phyloP scores from a whole-genome alignment of 2,888 invertebrate genomes.

The Cotesia congregata region DNA sequence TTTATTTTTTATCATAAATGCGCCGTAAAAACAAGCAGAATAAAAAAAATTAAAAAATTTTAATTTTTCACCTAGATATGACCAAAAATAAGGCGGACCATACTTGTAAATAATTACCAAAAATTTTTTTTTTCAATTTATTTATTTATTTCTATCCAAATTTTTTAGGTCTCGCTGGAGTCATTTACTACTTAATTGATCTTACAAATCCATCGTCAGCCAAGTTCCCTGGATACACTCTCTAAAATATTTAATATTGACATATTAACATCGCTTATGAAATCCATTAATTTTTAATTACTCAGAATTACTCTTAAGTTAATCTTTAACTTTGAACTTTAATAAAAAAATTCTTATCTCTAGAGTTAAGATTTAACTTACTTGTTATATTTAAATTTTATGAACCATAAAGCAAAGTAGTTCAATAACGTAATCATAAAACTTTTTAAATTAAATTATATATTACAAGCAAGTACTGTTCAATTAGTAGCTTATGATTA shows the following conservation, averaged over 20 bases:
- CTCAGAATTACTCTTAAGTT: too few relatives aligned
- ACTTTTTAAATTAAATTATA: not conserved
- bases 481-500: slow-evolving; percentile 18
- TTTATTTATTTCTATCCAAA: too few relatives aligned
- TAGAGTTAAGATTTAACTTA: not conserved
- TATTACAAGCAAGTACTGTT: not conserved
- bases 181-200: slow-evolving; percentile 82
- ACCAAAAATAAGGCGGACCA: too few relatives aligned
- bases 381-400: not conserved
- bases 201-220: slow-evolving; percentile 76
- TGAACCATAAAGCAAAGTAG: not conserved
- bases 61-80: too few relatives aligned
- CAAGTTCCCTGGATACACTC: slow-evolving; percentile 81
- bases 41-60: too few relatives aligned
- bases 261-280: too few relatives aligned
- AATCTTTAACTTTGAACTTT: not conserved
- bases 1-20: too few relatives aligned
- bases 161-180: slow-evolving; percentile 77
- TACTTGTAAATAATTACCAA: too few relatives aligned
- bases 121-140: too few relatives aligned
- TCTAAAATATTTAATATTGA: slow-evolving; percentile 61
- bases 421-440: not conserved
- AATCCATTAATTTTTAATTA: not conserved
- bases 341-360: not conserved
- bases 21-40: too few relatives aligned